Base-by-base conservation (phyloP, 2,888 invertebrate genomes). In the Mythimna impura region DNA sequence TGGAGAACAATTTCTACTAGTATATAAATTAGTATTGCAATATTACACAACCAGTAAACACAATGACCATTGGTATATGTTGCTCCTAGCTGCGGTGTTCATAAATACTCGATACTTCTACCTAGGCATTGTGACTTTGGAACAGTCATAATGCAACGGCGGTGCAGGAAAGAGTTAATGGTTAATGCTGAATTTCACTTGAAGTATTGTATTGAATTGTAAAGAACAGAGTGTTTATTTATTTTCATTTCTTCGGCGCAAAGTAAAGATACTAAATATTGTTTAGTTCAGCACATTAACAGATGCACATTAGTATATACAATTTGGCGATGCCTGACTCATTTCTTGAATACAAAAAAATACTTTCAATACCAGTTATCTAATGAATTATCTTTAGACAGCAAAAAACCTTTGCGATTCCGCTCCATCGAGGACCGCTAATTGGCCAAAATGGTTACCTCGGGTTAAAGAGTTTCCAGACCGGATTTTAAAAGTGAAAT, bases 401-500 rank as follows among this genome's bases (percentile, higher is more conserved):
- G 12, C 34, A 71, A 36, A 66, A 70, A 71, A 43, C 25, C 34
- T 66, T 71, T 25, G 30, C 34, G 25, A 71, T 68, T 83, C 50
- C 3, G 30, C n/a, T 52, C 25, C 55, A 67, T 60, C 62, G 54
- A 66, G 55, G 14, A 57, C 61, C 36, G 40, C 50, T 70, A 76
- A 72, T 81, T 81, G 72, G 34, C 14, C 43, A 47, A 80, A 75
- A 69, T 58, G 22, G 47, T 63, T 62, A 71, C 63, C 55, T 71
- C 66, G 57, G 73, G 67, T 68, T 62, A 66, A 70, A 71, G 62
- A 60, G 73, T 71, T 68, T 62, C 25, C 64, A 47, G 76, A 85
- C 86, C 87, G 86, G 87, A 81, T 78, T 81, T 79, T 58, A 82
- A 86, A 84, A 88, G 86, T 82, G 87, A 87, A 86, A 82, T 80